phyloP scores from a whole-genome alignment of 1,140 invertebrate species.

The Nymphalis io region DNA sequence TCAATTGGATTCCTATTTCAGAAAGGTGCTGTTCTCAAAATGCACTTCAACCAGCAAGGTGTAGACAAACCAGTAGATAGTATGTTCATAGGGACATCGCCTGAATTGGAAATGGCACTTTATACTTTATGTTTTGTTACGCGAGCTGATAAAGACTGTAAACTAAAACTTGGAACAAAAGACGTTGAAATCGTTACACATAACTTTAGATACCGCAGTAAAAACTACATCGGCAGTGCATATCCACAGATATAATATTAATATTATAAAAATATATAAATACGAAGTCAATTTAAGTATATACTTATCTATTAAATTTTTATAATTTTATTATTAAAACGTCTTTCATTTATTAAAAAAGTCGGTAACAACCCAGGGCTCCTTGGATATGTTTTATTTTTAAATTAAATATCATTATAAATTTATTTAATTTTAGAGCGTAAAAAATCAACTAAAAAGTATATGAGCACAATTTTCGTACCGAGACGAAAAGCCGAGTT shows the following conservation, averaged over 20 bases:
- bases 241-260: conserved; percentile 84
- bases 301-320: background rate
- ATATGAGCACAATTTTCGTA: no score
- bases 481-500: no score
- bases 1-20: conserved; percentile 69
- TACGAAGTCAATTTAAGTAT: background rate
- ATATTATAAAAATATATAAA: background rate
- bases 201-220: conserved; percentile 87
- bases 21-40: conserved; percentile 90
- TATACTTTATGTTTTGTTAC: conserved; percentile 93
- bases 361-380: no score
- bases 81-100: conserved; percentile 94
- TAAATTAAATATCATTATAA: no score
- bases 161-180: conserved; percentile 85
- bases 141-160: conserved; percentile 86
- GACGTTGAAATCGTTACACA: conserved; percentile 87
- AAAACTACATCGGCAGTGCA: conserved; percentile 89
- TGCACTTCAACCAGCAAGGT: conserved; percentile 88
- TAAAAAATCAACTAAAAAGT: no score
- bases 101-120: conserved; percentile 94
- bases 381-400: no score
- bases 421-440: no score
- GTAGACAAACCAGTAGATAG: conserved; percentile 88
- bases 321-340: no score
- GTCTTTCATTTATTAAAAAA: no score